phyloP scores from a whole-genome alignment of 2,888 invertebrate species.

The Panorpa germanica region DNA sequence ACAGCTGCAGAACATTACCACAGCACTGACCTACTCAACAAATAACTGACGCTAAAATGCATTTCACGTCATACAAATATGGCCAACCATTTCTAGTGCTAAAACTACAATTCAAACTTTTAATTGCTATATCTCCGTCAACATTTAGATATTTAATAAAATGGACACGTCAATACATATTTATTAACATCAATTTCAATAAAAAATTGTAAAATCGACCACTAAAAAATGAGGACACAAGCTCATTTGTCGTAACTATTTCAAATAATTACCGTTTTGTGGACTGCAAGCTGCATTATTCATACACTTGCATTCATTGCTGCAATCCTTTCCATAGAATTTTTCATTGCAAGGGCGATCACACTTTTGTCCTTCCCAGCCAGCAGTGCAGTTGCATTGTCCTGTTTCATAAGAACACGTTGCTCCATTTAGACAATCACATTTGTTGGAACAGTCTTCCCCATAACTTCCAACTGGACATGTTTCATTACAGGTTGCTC shows the following conservation, averaged over 20 bases:
- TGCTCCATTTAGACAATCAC: slow-evolving; percentile 63
- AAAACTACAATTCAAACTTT: no score
- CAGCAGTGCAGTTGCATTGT: slow-evolving; percentile 56
- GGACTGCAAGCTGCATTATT: slow-evolving; percentile 74
- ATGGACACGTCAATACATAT: no score
- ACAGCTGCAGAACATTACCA: no score
- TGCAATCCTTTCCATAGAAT: slow-evolving; percentile 65
- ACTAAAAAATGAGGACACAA: not conserved
- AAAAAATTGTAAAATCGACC: not conserved
- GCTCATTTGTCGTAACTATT: slow-evolving; percentile 1
- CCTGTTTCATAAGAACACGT: slow-evolving; percentile 65
- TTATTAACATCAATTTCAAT: no score
- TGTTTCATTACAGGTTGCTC: slow-evolving; percentile 46
- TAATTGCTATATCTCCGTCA: no score
- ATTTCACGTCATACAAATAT: no score
- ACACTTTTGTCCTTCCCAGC: slow-evolving; percentile 69
- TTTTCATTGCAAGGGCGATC: slow-evolving; percentile 74
- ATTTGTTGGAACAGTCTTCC: slow-evolving; percentile 58
- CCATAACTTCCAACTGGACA: slow-evolving; percentile 59
- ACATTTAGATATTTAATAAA: no score
- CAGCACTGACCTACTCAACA: no score
- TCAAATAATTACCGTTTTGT: slow-evolving; percentile 39
- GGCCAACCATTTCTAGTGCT: no score
- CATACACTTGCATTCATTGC: slow-evolving; percentile 50
- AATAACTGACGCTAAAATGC: no score